Evolutionary conservation across 2,113 vertebrate species (phyloP).

Genomic region (Perca flavescens): DNA sequence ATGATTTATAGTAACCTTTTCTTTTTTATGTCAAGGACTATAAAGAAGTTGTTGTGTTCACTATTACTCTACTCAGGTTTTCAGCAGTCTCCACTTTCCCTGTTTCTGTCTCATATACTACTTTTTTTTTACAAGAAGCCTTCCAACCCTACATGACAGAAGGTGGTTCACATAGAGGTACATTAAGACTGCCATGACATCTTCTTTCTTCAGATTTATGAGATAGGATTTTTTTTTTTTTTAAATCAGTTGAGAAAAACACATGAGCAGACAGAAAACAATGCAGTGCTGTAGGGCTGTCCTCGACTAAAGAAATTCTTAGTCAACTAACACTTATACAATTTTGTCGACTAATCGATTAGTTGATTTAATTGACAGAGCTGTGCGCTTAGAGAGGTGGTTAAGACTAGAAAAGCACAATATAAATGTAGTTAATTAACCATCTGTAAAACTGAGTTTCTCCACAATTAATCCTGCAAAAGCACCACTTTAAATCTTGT

Average conservation of each 20-base stretch:
- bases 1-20: slow-evolving; percentile 23
- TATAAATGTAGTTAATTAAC: no score
- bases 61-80: background rate
- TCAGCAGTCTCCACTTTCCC: background rate
- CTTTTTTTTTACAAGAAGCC: background rate
- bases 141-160: background rate
- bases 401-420: no score
- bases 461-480: no score
- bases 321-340: no score
- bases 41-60: background rate
- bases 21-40: slow-evolving; percentile 13
- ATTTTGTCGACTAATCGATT: no score
- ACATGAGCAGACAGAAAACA: background rate
- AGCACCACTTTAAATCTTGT: no score
- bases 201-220: background rate
- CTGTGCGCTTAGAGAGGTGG: no score
- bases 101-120: no score
- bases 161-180: background rate
- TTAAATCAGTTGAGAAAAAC: background rate
- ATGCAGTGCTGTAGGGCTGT: background rate
- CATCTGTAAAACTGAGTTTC: no score
- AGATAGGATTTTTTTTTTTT: background rate
- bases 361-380: no score
- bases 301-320: no score
- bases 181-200: background rate